Evolutionary conservation across 2,888 invertebrate species (phyloP), one percentile per base, ranked within the genome.

Genomic region (Pseudococcus viburni): DNA sequence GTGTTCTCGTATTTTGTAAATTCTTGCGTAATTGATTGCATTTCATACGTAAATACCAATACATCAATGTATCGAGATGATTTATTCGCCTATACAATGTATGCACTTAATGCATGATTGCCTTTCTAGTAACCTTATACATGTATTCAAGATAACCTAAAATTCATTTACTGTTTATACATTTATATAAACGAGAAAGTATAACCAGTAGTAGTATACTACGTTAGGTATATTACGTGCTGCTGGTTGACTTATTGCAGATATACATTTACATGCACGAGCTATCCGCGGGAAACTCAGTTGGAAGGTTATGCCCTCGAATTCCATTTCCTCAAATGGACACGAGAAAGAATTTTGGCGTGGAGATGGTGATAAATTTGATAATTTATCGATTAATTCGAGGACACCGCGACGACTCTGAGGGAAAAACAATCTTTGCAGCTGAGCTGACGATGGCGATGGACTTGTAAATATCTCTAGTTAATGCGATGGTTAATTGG

Each of bases 251-350:
- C 9, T 59, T n/a, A n/a, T 59, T 19, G 59, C 59, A 59, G n/a
- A n/a, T 17, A 15, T 17, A 0, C 9, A n/a, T 33, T 33, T 33
- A 33, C 26, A 33, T 33, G 26, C 59, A 80, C 80, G 42, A 42
- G 42, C n/a, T 9, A 17, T 77, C 6, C 77, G 33, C 77, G 80
- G 42, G 80, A 80, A 80, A 80, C 9, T 39, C 80, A 42, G 9
- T 15, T 26, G 11, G 73, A 73, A 73, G 80, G 80, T 80, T 42
- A 80, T 42, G n/a, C 42, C 46, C 17, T 80, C 42, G 73, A 17
- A 73, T 73, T 26, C 73, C 73, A 39, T 73, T 73, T 73, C 73
- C 73, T 33, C 73, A n/a, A 73, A 73, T 73, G 33, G 59, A 73
- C 39, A 33, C n/a, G 80, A 39, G 12, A 80, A 80, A 80, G 5